phyloP scores from a whole-genome alignment of 2,797 vertebrate genomes.

The Argentina silus region DNA sequence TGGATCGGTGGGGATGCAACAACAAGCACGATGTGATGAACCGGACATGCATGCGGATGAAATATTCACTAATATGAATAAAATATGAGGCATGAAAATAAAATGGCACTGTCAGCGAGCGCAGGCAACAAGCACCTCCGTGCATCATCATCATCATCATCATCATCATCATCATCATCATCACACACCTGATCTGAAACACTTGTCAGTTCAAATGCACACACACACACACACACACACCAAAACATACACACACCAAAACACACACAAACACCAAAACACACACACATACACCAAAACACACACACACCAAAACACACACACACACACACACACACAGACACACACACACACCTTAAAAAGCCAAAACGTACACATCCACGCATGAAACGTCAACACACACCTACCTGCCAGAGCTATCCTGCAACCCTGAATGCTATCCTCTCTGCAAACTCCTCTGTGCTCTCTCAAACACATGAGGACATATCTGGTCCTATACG shows the following conservation, averaged over 20 bases:
- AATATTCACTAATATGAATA: neutral
- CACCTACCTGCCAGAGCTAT: too few species aligned
- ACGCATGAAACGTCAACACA: neutral
- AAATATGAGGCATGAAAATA: neutral
- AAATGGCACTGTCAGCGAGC: neutral
- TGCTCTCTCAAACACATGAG: neutral
- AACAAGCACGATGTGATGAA: neutral
- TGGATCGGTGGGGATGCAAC: too few species aligned
- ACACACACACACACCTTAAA: slow-evolving; percentile 10
- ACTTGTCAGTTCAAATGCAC: neutral
- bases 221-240: too few species aligned
- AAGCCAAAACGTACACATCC: slow-evolving; percentile 2
- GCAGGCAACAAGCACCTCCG: neutral
- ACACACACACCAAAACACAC: neutral
- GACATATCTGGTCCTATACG: neutral
- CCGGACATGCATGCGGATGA: neutral
- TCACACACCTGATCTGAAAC: neutral
- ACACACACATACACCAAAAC: neutral
- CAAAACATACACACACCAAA: too few species aligned
- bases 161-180: too few species aligned
- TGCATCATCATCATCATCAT: too few species aligned
- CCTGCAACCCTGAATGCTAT: neutral
- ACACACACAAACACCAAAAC: neutral
- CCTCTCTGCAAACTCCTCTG: neutral
- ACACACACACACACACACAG: slow-evolving; percentile 5